A percentile compares a stretch with the other conserved stretches of the same genome.
Evolutionary conservation across 2,797 vertebrate species (phyloP).

Genomic region (Lepus oiostolus): DNA sequence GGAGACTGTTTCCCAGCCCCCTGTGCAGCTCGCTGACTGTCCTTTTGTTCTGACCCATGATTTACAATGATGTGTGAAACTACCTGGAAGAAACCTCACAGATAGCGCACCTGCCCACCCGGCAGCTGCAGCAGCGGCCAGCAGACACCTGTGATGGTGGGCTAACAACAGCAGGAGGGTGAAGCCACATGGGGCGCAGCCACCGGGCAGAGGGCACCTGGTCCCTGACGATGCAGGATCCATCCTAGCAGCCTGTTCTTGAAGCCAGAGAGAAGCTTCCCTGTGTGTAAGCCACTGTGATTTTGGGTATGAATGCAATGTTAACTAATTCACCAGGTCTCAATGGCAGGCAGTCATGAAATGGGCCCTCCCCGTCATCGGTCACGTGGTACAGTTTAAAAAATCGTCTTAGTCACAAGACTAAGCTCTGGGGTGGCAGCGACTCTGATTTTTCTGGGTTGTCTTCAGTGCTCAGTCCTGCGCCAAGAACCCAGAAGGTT

Average conservation of each 20-base stretch:
- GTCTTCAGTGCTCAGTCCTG: background rate
- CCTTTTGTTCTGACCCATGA: background rate
- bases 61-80: background rate
- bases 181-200: background rate
- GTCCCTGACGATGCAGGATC: background rate
- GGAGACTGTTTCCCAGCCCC: background rate
- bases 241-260: background rate
- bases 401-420: background rate
- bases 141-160: background rate
- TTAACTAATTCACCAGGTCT: background rate
- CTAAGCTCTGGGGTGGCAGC: background rate
- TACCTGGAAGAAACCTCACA: background rate
- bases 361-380: background rate
- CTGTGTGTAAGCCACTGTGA: background rate
- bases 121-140: background rate
- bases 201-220: background rate
- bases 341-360: background rate
- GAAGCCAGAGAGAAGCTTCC: slow-evolving; percentile 8
- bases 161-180: background rate
- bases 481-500: background rate
- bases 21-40: background rate
- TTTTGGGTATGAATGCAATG: background rate
- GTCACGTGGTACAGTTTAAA: background rate
- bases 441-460: background rate
- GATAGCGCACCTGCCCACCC: background rate